These are phyloP conservation scores for Sinocyclocheilus rhinocerous DNA, from an alignment of 2,113 vertebrate genomes.

Conservation along the genomic window DNA sequence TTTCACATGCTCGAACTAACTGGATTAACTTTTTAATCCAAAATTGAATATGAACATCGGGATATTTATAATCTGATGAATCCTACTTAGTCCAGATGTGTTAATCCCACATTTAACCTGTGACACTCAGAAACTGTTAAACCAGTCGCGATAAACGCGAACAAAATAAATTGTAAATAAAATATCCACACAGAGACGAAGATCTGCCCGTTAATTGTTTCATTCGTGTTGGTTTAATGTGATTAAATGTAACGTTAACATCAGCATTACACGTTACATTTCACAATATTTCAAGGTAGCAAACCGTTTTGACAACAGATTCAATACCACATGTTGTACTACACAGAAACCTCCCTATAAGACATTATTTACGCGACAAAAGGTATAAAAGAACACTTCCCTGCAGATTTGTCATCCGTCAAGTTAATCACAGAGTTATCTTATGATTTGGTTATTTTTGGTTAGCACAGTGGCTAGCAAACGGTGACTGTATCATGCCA, in stretches of 20 bases:
- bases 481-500: slow-evolving; percentile 17
- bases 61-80: neutral
- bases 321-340: slow-evolving; percentile 51
- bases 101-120: neutral
- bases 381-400: neutral
- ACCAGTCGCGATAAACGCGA: neutral
- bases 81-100: neutral
- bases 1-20: neutral
- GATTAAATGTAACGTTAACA: neutral
- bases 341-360: neutral
- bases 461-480: slow-evolving; percentile 27
- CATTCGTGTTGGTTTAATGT: neutral
- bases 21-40: slow-evolving; percentile 17
- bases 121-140: neutral
- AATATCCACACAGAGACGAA: neutral
- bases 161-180: neutral
- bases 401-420: neutral
- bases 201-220: too few species aligned
- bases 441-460: neutral
- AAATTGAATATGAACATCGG: neutral
- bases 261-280: neutral
- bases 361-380: neutral
- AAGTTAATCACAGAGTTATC: neutral
- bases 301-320: neutral
- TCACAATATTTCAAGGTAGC: neutral